Percentiles rank a stretch among this genome's conserved stretches.
phyloP scores from a whole-genome alignment of 64 coral and sea anemone species.

The Stichodactyla mertensii region DNA sequence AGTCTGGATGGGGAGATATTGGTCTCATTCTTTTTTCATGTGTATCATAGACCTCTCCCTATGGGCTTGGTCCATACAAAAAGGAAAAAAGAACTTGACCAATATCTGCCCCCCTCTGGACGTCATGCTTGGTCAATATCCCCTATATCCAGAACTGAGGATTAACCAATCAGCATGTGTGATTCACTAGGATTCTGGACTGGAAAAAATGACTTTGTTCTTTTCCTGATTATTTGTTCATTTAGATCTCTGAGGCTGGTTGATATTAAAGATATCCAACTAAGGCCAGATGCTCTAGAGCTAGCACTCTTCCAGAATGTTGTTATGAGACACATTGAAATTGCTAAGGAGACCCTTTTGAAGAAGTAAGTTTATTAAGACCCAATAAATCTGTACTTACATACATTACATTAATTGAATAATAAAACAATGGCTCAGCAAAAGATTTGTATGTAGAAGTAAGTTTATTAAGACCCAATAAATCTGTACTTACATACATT shows the following conservation, averaged over 20 bases:
- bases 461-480: background rate
- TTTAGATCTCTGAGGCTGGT: constrained; percentile 77
- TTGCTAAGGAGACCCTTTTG: constrained; percentile 89
- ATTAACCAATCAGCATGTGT: too few relatives aligned
- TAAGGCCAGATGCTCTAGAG: constrained; percentile 86
- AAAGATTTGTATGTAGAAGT: constrained; percentile 41
- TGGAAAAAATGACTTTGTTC: too few relatives aligned
- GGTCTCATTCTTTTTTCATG: too few relatives aligned
- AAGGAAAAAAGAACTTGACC: too few relatives aligned
- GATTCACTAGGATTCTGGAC: too few relatives aligned
- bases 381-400: background rate
- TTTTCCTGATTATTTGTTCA: background rate
- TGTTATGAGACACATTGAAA: constrained; percentile 98
- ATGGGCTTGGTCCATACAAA: too few relatives aligned
- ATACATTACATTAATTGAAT: background rate
- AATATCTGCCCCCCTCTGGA: too few relatives aligned
- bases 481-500: background rate
- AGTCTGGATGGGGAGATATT: too few relatives aligned
- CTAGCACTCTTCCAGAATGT: constrained; percentile 94
- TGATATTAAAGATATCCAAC: constrained; percentile 78
- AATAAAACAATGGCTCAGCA: too few relatives aligned
- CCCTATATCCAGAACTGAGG: too few relatives aligned
- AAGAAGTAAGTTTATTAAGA: constrained; percentile 59
- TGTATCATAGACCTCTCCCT: too few relatives aligned
- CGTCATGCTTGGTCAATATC: too few relatives aligned